Base-by-base conservation (phyloP, 2,888 invertebrate species). In the Andricus quercusramuli region DNA sequence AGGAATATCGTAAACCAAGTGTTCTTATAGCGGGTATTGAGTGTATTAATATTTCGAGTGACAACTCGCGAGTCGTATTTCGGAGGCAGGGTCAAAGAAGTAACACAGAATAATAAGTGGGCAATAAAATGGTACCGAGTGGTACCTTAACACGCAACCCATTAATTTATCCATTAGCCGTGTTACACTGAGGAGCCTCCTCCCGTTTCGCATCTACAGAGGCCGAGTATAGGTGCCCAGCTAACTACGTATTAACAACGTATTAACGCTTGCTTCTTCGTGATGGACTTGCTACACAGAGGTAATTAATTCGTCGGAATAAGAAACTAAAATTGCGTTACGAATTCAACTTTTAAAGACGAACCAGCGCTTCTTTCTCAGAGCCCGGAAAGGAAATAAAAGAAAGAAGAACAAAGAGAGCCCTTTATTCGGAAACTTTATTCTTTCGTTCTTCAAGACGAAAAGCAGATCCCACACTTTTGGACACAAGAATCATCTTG, bases 221-320 rank as follows among this genome's bases (percentile, higher is more conserved):
- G 70, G 25, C 25, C 15, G 59, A 44, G 81, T 82, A 77, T 81
- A 79, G 79, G 82, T 81, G 81, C 67, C 67, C 79, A 62, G 62
- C 78, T 80, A 80, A 82, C 83, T 79, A 82, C 79, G 82, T 83
- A 83, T 83, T 82, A 83, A 84, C 82, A 83, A 82, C 82, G 84
- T 83, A 85, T 84, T 83, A 84, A 84, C 81, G 85, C 80, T 82
- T 82, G 85, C 80, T 82, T 82, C 79, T 84, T 83, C 84, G 77
- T 79, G 82, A 82, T 80, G 84, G 81, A 84, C 83, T 77, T 81
- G 68, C 76, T 82, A 79, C 77, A 79, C 80, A 76, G 44, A 84
- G 78, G 86, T 89, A 89, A 89, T 89, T 87, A 89, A 89, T 88
- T 86, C 83, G 83, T 59, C 83, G 70, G 83, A 87, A 86, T 86